Evolutionary conservation across 64 coral and sea anemone species (phyloP).

Genomic region (Actinia equina): DNA sequence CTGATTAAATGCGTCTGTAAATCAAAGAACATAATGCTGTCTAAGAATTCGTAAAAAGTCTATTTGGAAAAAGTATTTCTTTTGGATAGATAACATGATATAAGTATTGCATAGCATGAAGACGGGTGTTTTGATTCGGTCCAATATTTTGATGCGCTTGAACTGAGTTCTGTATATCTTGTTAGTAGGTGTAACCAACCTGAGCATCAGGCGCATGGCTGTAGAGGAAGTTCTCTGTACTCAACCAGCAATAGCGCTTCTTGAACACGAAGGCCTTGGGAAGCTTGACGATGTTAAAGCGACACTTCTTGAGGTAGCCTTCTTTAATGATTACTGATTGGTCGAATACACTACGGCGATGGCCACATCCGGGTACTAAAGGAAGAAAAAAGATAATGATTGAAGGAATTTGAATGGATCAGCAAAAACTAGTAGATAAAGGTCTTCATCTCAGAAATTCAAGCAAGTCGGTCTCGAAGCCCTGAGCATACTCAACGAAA

Average conservation of each 20-base stretch:
- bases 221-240: slow-evolving; percentile 88
- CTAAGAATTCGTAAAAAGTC: too few species aligned
- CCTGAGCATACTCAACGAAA: too few species aligned
- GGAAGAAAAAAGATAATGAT: not conserved
- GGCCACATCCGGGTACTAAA: slow-evolving; percentile 59
- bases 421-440: not conserved
- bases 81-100: too few species aligned
- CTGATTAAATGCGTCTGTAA: too few species aligned
- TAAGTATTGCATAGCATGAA: too few species aligned
- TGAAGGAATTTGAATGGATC: not conserved
- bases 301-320: slow-evolving; percentile 83
- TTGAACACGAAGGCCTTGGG: slow-evolving; percentile 75
- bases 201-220: slow-evolving; percentile 63
- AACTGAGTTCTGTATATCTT: too few species aligned
- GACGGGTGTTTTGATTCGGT: too few species aligned
- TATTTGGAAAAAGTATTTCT: too few species aligned
- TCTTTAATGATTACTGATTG: slow-evolving; percentile 76
- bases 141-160: too few species aligned
- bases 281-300: slow-evolving; percentile 36
- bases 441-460: too few species aligned
- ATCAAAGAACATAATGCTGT: too few species aligned
- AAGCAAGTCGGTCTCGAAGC: too few species aligned
- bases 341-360: slow-evolving; percentile 71
- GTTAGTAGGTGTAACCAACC: not conserved
- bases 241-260: slow-evolving; percentile 90